These are phyloP conservation scores for Enhydra lutris DNA, from an alignment of 2,113 vertebrate genomes.

Conservation along the genomic window DNA sequence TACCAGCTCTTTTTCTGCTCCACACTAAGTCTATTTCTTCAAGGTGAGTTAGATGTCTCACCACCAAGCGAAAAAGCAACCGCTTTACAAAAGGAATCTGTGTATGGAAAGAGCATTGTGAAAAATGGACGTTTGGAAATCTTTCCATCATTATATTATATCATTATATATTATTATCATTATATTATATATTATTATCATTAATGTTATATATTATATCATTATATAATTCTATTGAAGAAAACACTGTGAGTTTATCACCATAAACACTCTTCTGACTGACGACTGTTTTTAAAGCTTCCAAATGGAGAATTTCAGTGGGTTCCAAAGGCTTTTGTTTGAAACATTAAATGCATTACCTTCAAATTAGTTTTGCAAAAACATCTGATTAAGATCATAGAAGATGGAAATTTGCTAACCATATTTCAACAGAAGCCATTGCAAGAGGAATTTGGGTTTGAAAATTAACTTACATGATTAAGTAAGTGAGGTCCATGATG, in stretches of 20 bases:
- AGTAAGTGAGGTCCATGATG: not conserved
- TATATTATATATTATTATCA: no score
- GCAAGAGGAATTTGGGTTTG: constrained; percentile 36
- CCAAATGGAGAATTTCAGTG: constrained; percentile 33
- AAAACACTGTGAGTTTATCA: constrained; percentile 41
- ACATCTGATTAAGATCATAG: constrained; percentile 58
- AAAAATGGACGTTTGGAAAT: constrained; percentile 56
- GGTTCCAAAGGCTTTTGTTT: constrained; percentile 52
- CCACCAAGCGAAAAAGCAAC: constrained; percentile 36
- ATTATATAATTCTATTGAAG: constrained; percentile 53
- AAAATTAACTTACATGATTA: constrained; percentile 29
- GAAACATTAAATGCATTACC: constrained; percentile 56
- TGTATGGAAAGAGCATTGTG: constrained; percentile 23
- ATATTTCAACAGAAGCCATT: constrained; percentile 39
- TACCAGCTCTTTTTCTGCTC: not conserved
- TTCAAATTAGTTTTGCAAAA: constrained; percentile 63
- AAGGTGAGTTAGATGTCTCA: constrained; percentile 48
- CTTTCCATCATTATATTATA: not conserved
- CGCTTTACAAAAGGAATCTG: constrained; percentile 33
- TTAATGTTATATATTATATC: no score
- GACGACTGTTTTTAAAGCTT: constrained; percentile 53
- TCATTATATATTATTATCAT: no score
- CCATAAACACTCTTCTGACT: constrained; percentile 48
- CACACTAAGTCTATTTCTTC: not conserved
- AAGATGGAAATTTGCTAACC: constrained; percentile 48